Base-by-base conservation (phyloP, 1,140 invertebrate species). In the Bombus turneri region DNA sequence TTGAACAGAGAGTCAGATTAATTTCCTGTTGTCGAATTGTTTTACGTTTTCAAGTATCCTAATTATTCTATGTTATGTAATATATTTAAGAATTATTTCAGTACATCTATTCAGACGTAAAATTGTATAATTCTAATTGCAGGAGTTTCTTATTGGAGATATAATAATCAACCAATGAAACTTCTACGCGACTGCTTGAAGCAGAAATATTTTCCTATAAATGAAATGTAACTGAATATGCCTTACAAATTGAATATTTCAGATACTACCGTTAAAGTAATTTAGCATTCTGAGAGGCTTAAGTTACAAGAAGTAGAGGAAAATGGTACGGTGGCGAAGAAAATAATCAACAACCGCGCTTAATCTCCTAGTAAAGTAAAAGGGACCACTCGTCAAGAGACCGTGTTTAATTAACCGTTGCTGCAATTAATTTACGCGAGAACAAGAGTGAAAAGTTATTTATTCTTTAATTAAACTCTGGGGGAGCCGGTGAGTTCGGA, bases 371-470 rank as follows among this genome's bases (percentile, higher is more conserved):
- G 59, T 8, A 78, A 64, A 25, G 37, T 64, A 39, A 64, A 78
- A 78, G 37, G 39, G 28, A 31, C 18, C 18, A 77, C 25, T 77
- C 34, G 22, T 62, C 25, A 64, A 59, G 53, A 34, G 74, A 72
- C 34, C 8, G 74, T 76, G 37, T 76, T 76, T 76, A 76, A 76
- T 59, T 76, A 72, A 28, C 22, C 39, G 25, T n/a, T 78, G 53
- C 41, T 78, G 59, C 37, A 10, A 64, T 78, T 41, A 39, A 78
- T 78, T 64, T 41, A 37, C 37, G 76, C 2, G 53, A 62, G 57
- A 41, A 41, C 12, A 6, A 18, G 37, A 22, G 76, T 39, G 76
- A 64, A 41, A 41, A 64, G 53, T 78, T 62, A 77, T 77, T 62
- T 64, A 64, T 78, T 78, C 53, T 18, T 62, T 64, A 64, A 78